Evolutionary conservation across 2,113 vertebrate species (phyloP).

Genomic region (Dermatemys mawii): DNA sequence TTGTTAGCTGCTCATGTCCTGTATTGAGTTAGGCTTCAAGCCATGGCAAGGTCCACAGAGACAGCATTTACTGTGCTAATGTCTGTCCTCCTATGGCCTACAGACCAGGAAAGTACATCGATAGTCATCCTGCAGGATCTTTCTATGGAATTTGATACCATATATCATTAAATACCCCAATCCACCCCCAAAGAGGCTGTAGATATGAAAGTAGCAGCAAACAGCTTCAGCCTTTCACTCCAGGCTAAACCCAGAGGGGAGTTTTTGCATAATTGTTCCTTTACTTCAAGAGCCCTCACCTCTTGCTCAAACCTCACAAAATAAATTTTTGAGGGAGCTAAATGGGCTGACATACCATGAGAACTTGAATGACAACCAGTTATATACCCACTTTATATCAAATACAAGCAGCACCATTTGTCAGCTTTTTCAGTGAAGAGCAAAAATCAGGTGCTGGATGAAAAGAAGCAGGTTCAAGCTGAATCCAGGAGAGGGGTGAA

Average conservation of each 20-base stretch:
- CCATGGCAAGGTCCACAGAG: background rate
- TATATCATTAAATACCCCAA: background rate
- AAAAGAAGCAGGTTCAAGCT: background rate
- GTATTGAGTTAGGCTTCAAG: background rate
- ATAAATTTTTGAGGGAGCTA: background rate
- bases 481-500: background rate
- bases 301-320: background rate
- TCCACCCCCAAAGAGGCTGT: background rate
- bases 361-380: background rate
- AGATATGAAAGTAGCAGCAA: background rate
- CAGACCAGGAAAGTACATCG: fast-evolving
- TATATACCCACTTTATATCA: background rate
- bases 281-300: background rate
- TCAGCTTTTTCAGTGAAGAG: background rate
- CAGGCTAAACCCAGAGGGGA: fast-evolving
- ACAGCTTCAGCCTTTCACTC: background rate
- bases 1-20: background rate
- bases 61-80: background rate
- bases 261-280: background rate
- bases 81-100: background rate
- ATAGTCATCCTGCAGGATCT: background rate
- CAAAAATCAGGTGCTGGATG: background rate
- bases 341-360: background rate
- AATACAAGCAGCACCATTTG: background rate
- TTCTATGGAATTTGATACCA: background rate